A percentile compares a stretch with the other conserved stretches of the same genome.
Conservation (phyloP, 2,113 vertebrate species). For the Actinemys pallida region DNA sequence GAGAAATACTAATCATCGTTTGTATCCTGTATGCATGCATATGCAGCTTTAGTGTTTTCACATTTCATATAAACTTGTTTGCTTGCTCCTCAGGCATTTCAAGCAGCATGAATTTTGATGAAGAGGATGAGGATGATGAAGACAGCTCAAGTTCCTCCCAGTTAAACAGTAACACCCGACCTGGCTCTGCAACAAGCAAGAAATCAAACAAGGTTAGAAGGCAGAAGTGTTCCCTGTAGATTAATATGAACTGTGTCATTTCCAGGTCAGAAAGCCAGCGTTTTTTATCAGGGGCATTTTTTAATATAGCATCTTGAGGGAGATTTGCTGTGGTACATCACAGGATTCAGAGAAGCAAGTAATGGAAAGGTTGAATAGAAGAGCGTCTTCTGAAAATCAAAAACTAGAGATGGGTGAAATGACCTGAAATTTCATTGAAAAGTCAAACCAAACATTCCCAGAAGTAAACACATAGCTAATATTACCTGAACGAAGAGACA, state of each 20-base stretch:
- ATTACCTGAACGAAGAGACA: conserved; percentile 36
- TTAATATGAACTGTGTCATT: background rate
- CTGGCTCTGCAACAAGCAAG: conserved; percentile 95
- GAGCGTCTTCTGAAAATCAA: background rate
- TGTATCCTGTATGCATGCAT: background rate
- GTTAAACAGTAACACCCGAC: conserved; percentile 95
- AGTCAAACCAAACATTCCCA: background rate
- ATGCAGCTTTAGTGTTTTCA: background rate
- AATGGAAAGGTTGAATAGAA: conserved; percentile 11
- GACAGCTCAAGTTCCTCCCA: conserved; percentile 98
- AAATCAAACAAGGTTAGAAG: conserved; percentile 90
- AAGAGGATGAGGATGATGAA: conserved; percentile 96
- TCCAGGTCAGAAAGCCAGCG: background rate
- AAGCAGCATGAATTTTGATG: conserved; percentile 98
- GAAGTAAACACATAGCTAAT: conserved; percentile 38
- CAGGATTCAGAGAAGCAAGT: background rate
- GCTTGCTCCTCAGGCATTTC: conserved; percentile 88
- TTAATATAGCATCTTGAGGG: background rate
- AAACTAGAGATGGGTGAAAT: background rate
- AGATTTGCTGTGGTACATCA: conserved; percentile 6
- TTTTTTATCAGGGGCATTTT: background rate
- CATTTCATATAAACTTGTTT: background rate
- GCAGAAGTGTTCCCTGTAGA: rapidly evolving
- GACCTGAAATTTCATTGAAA: background rate
- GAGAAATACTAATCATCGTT: background rate